Base-by-base conservation (phyloP, 2,797 vertebrate genomes). In the Anabas testudineus region DNA sequence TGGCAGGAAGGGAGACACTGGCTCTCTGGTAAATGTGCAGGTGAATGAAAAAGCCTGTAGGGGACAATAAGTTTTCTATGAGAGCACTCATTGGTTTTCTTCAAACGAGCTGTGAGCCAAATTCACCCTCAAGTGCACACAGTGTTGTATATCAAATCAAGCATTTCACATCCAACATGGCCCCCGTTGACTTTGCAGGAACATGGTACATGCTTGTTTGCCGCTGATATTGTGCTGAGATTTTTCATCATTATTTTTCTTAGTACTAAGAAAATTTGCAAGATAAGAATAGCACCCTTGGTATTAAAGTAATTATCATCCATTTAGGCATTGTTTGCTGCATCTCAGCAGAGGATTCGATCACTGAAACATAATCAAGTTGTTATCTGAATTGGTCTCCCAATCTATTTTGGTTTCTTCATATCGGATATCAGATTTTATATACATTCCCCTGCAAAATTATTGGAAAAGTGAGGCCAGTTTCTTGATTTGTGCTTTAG, bases 221-320 rank as follows among this genome's bases (percentile, higher is more conserved):
- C 26, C 0, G 5, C 14, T 69, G 28, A 58, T 57, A 48, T 43
- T 67, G 47, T 58, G 18, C 45, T 24, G 43, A 24, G 39, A 19
- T 8, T 65, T 72, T 46, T 21, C 18, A 59, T 51, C 47, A 49
- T 72, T 46, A 63, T 67, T 71, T 80, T 15, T 9, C 7, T 1
- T 1, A 34, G 46, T 58, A 41, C 34, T 7, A 47, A 57, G 18
- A 42, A 43, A 30, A 32, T 46, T 32, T 37, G 42, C 24, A 37
- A 32, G 59, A 82, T 65, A 73, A 81, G 37, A 74, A 59, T n/a
- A 63, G 56, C 56, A 49, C 30, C 57, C 54, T 58, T 34, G 51
- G 28, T 69, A 67, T 70, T 74, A 68, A 66, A 77, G 72, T 46
- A 67, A 81, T 85, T 71, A 80, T 77, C 62, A 59, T 78, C 63